Percentiles rank a stretch among this genome's conserved stretches.
Evolutionary conservation across 2,113 vertebrate genomes (phyloP).

Genomic region (Sclerurus mexicanus): DNA sequence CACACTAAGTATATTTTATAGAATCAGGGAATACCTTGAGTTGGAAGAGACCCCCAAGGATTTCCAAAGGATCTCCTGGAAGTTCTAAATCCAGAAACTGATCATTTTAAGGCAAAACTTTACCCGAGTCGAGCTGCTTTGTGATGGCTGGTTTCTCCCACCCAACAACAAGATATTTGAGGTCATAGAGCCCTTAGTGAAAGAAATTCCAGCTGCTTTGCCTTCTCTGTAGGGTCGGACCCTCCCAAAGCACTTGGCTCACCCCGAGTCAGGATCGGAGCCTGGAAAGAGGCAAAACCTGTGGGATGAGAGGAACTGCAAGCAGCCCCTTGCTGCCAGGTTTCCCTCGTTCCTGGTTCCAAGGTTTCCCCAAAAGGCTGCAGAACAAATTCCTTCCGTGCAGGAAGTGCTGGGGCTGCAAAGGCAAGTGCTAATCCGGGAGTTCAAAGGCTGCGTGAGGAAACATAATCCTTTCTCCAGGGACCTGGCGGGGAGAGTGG

Average conservation of each 20-base stretch:
- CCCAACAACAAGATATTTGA: neutral
- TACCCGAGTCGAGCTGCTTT: neutral
- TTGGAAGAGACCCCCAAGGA: neutral
- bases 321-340: neutral
- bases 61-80: neutral
- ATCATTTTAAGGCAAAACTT: neutral
- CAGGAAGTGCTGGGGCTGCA: neutral
- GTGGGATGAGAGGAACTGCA: neutral
- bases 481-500: constrained; percentile 7
- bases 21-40: neutral
- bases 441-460: constrained; percentile 18
- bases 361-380: neutral
- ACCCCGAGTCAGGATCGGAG: neutral
- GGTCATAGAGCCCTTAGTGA: neutral
- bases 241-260: neutral
- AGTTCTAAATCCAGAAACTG: neutral
- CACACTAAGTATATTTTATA: accelerated
- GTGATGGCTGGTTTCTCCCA: neutral
- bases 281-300: neutral
- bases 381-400: neutral
- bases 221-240: neutral
- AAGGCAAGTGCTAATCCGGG: neutral
- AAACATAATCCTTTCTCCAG: constrained; percentile 47
- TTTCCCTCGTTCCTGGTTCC: neutral
- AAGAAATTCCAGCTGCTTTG: neutral